phyloP scores from a whole-genome alignment of 2,888 invertebrate genomes.

The Pristionchus mayeri region DNA sequence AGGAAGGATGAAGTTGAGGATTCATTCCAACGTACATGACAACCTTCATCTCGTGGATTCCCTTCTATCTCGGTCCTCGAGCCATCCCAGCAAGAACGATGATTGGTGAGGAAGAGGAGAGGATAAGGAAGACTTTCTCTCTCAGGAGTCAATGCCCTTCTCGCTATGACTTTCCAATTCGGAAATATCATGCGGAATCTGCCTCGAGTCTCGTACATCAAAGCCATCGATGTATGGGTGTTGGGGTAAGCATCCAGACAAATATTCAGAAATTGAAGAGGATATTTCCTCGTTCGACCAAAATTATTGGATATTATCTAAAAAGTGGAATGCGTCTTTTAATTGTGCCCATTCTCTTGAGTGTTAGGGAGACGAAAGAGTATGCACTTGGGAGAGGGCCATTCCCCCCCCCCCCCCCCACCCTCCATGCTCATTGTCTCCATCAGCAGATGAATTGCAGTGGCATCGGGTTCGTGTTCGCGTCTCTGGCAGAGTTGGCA shows the following conservation, averaged over 20 bases:
- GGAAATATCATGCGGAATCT: conserved; percentile 75
- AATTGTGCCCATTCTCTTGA: no score
- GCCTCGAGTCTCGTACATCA: conserved; percentile 74
- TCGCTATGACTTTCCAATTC: conserved; percentile 76
- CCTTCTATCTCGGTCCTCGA: conserved; percentile 74
- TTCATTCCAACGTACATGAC: conserved; percentile 76
- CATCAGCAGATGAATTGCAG: no score
- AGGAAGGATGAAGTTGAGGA: conserved; percentile 52
- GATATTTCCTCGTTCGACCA: no score
- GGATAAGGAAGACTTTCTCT: not conserved
- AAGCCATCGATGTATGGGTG: conserved; percentile 74
- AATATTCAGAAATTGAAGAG: no score
- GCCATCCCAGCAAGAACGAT: conserved; percentile 75
- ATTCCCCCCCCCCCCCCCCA: no score
- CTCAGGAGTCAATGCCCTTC: conserved; percentile 71
- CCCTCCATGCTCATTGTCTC: no score
- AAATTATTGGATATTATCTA: no score
- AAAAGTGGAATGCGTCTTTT: no score
- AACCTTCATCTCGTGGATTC: conserved; percentile 76
- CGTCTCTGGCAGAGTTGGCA: conserved; percentile 74
- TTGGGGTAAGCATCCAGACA: conserved; percentile 59
- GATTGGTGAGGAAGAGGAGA: conserved; percentile 64
- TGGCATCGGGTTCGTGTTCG: conserved; percentile 75
- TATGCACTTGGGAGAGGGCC: no score
- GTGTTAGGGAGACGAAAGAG: no score